Percentiles rank a stretch among this genome's conserved stretches.
Evolutionary conservation across 1,140 invertebrate genomes (phyloP).

Genomic region (Frieseomelitta varia): DNA sequence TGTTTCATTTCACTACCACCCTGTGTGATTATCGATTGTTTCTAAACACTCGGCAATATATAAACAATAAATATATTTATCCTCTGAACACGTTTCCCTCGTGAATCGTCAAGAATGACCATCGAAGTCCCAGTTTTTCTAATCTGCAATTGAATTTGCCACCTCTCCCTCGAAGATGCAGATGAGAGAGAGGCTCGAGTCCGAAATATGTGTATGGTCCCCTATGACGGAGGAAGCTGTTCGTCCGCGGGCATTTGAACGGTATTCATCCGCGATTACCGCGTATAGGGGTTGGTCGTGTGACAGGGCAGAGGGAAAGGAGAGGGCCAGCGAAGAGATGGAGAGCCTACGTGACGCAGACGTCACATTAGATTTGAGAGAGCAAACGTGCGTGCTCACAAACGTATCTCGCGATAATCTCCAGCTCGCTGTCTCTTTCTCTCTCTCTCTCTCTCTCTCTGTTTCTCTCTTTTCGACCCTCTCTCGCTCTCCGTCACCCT

Average conservation of each 20-base stretch:
- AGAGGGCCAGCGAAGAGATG: conserved; percentile 32
- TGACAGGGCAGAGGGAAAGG: conserved; percentile 4
- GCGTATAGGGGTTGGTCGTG: conserved; percentile 30
- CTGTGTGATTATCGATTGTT: too few relatives aligned
- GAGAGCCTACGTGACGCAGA: conserved; percentile 76
- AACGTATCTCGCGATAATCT: conserved; percentile 78
- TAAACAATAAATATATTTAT: too few relatives aligned
- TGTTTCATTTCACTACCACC: too few relatives aligned
- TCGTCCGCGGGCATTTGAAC: neutral
- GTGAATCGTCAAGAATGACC: too few relatives aligned
- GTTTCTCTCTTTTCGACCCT: conserved; percentile 50
- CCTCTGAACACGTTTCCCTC: too few relatives aligned
- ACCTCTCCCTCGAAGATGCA: too few relatives aligned
- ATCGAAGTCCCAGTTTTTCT: too few relatives aligned
- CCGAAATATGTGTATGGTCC: neutral
- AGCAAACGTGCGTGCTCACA: conserved; percentile 75
- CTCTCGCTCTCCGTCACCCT: conserved; percentile 53
- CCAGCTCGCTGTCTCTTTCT: conserved; percentile 50
- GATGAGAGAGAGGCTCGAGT: neutral
- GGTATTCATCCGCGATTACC: conserved; percentile 5
- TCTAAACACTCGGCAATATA: too few relatives aligned
- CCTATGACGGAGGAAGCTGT: neutral
- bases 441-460: conserved; percentile 22
- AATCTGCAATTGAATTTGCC: too few relatives aligned
- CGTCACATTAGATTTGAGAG: conserved; percentile 81